Evolutionary conservation across 1,140 invertebrate species (phyloP).

Genomic region (Tetraneura akinire): DNA sequence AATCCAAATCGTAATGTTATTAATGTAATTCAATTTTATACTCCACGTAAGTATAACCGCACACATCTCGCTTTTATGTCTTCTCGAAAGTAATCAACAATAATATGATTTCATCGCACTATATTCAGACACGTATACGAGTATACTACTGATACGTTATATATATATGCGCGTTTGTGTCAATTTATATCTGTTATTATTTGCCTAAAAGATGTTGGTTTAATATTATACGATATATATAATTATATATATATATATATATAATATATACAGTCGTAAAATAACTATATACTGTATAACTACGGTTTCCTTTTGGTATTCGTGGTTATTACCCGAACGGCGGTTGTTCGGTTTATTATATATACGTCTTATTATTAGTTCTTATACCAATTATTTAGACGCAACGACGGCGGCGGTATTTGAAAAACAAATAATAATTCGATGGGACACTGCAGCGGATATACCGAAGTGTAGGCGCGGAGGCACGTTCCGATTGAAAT

Average conservation of each 20-base stretch:
- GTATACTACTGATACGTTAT: not conserved
- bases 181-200: not conserved
- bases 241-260: no score
- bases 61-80: no score
- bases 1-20: no score
- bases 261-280: constrained; percentile 27
- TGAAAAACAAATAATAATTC: constrained; percentile 37
- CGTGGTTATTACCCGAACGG: not conserved
- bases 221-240: not conserved
- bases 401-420: not conserved
- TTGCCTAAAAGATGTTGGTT: not conserved
- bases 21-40: no score
- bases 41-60: no score
- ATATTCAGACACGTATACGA: not conserved
- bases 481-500: not conserved
- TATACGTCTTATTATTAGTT: no score
- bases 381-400: constrained; percentile 9
- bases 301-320: not conserved
- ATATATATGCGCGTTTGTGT: not conserved
- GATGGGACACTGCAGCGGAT: no score
- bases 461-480: no score
- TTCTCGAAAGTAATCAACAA: not conserved
- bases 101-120: not conserved
- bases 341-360: constrained; percentile 26
- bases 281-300: not conserved